A percentile compares a stretch with the other conserved stretches of the same genome.
phyloP scores from a whole-genome alignment of 64 coral and sea anemone species.

The Anthopleura sola region DNA sequence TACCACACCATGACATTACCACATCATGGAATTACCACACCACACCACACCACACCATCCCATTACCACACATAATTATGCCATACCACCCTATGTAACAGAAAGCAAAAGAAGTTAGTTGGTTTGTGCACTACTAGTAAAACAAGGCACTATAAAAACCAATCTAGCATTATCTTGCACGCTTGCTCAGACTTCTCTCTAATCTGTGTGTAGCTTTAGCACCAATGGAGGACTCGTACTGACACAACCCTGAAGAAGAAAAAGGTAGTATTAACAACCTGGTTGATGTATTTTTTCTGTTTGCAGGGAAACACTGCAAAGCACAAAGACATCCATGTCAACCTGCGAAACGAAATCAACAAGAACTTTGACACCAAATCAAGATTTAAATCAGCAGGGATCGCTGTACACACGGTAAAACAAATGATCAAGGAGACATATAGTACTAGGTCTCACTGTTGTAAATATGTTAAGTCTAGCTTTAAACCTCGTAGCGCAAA shows the following conservation, averaged over 20 bases:
- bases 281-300: not conserved
- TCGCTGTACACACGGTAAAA: constrained; percentile 97
- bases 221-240: not conserved
- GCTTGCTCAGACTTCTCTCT: no score
- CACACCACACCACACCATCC: no score
- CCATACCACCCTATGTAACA: no score
- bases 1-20: no score
- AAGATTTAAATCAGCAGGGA: constrained; percentile 72
- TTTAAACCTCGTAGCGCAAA: not conserved
- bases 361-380: constrained; percentile 93
- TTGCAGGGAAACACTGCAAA: constrained; percentile 83
- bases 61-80: no score
- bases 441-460: constrained; percentile 22
- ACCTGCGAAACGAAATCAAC: constrained; percentile 77
- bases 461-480: constrained; percentile 5
- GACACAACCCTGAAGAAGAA: no score
- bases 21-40: no score
- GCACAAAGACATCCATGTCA: constrained; percentile 84
- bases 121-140: no score
- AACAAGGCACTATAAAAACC: no score
- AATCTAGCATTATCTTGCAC: no score
- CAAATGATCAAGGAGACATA: constrained; percentile 51
- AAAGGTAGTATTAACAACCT: not conserved
- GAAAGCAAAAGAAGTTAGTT: no score
- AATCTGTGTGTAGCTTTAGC: no score